Conservation (phyloP, 2,888 invertebrate genomes). For the Ichneumoninae sp. region DNA sequence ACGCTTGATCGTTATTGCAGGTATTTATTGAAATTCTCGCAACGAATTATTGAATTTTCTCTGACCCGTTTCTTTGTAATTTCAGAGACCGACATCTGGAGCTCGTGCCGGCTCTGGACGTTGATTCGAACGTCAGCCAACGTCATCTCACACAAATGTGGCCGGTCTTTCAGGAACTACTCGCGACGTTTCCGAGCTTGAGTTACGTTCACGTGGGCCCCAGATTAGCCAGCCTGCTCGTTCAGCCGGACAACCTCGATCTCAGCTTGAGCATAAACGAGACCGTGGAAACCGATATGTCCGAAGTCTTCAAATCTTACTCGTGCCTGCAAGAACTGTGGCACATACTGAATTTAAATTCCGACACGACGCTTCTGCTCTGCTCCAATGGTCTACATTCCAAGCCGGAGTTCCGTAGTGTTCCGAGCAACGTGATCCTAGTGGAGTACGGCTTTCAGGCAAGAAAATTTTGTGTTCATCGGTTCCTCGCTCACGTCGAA, state of each 20-base stretch:
- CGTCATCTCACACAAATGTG: slow-evolving; percentile 85
- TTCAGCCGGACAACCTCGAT: slow-evolving; percentile 84
- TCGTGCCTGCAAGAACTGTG: slow-evolving; percentile 84
- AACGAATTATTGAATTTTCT: slow-evolving; percentile 4
- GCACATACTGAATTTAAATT: slow-evolving; percentile 84
- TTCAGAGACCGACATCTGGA: slow-evolving; percentile 85
- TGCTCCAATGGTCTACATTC: slow-evolving; percentile 85
- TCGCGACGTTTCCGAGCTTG: slow-evolving; percentile 86
- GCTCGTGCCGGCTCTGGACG: slow-evolving; percentile 86
- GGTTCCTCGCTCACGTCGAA: background rate
- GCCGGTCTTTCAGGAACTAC: slow-evolving; percentile 85
- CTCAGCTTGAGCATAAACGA: slow-evolving; percentile 80
- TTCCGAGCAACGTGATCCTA: slow-evolving; percentile 86
- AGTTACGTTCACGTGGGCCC: slow-evolving; percentile 87
- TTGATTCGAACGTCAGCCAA: slow-evolving; percentile 85
- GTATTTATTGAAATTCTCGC: slow-evolving; percentile 68
- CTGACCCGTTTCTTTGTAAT: slow-evolving; percentile 22
- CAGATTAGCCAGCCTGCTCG: slow-evolving; percentile 85
- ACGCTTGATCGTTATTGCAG: slow-evolving; percentile 86
- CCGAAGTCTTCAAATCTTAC: slow-evolving; percentile 82
- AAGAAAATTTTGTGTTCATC: slow-evolving; percentile 41
- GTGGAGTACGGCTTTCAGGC: slow-evolving; percentile 88
- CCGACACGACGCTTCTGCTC: slow-evolving; percentile 83
- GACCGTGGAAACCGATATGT: slow-evolving; percentile 83
- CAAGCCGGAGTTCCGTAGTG: slow-evolving; percentile 82